Percentiles rank a stretch among this genome's conserved stretches.
These are phyloP conservation scores for Aleadryas rufinucha DNA, from an alignment of 2,113 vertebrate species.

Conservation along the genomic window DNA sequence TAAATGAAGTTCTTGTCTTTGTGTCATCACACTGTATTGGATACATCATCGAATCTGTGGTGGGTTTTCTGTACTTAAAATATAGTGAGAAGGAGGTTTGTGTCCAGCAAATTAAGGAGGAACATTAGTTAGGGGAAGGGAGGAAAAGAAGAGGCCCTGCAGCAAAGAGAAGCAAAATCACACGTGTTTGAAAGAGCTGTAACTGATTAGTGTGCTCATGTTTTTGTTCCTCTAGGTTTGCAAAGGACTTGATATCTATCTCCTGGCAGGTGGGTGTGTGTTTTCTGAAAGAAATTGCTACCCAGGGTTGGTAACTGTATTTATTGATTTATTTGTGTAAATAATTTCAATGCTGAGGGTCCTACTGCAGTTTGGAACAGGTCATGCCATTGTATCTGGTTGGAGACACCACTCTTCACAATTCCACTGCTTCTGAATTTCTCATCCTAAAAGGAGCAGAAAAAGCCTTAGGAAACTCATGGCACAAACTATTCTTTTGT, in stretches of 20 bases:
- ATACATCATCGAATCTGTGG: background rate
- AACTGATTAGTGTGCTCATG: background rate
- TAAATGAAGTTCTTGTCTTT: background rate
- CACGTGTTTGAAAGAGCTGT: background rate
- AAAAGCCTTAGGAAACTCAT: background rate
- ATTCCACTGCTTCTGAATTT: background rate
- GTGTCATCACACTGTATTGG: background rate
- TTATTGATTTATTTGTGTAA: background rate
- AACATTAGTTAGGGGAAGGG: background rate
- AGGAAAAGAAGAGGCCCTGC: background rate
- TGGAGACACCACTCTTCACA: background rate
- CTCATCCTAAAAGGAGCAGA: background rate
- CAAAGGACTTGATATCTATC: background rate
- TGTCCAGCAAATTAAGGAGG: background rate
- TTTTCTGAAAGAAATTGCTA: background rate
- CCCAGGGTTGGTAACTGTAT: background rate
- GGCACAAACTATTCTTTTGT: background rate
- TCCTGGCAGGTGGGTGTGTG: background rate
- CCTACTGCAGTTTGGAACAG: background rate
- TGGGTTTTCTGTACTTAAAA: background rate
- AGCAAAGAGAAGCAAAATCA: background rate
- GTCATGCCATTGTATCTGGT: rapidly evolving
- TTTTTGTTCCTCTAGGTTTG: background rate
- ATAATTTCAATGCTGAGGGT: background rate
- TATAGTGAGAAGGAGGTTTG: background rate